phyloP scores from a whole-genome alignment of 2,113 vertebrate species.

The Barnardius zonarius region DNA sequence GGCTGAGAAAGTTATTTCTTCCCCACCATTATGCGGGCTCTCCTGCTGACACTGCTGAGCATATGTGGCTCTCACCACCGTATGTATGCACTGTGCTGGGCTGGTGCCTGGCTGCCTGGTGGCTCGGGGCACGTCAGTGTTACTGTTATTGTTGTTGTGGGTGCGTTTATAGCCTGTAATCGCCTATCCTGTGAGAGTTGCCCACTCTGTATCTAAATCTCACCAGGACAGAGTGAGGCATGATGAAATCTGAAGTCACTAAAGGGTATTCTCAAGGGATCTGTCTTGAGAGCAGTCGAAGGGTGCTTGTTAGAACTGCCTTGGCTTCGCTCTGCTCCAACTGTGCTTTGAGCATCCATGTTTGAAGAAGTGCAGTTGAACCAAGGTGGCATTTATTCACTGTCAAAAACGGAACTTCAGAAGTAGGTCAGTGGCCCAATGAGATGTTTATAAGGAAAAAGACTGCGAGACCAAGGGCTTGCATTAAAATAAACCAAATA shows the following conservation, averaged over 20 bases:
- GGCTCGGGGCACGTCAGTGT: neutral
- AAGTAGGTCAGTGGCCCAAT: constrained; percentile 56
- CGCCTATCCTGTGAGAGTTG: neutral
- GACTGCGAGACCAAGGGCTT: neutral
- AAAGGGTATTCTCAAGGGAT: neutral
- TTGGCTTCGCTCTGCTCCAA: neutral
- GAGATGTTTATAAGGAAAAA: constrained; percentile 6
- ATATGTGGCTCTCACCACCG: neutral
- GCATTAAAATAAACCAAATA: neutral
- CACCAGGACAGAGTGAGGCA: neutral
- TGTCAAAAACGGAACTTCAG: neutral
- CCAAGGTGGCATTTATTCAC: neutral
- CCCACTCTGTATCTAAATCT: neutral
- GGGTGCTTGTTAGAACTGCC: neutral
- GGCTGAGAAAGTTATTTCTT: neutral
- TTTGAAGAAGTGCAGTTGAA: neutral
- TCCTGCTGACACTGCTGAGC: neutral
- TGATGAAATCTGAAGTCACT: rapidly evolving
- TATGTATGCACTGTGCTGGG: neutral
- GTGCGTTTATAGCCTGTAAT: neutral
- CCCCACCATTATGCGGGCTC: neutral
- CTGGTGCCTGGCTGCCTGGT: neutral
- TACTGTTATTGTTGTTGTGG: neutral
- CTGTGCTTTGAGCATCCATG: neutral
- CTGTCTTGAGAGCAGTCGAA: neutral